Base-by-base conservation (phyloP, 2,888 invertebrate genomes). In the Acanthosepion lycidas region DNA sequence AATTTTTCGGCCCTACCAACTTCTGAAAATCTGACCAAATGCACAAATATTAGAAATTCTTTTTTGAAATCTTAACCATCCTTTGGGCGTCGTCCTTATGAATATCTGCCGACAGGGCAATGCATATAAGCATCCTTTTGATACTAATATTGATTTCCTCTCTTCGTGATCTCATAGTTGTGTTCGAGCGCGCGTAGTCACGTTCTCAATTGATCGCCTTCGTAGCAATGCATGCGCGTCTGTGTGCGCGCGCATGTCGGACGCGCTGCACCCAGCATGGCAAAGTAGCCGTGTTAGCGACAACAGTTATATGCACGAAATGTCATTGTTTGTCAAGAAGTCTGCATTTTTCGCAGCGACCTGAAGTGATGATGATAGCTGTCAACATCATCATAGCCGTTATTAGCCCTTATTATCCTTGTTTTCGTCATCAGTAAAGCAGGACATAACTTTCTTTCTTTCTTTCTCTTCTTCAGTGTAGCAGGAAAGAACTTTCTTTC, bases 301-400 rank as follows among this genome's bases (percentile, higher is more conserved):
- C 64, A 42, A 93, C 91, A 91, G 64, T 48, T 91, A 91, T 23
- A 94, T 48, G 51, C 91, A 53, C 49, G 53, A 49, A 93, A 93
- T 49, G 93, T 53, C 53, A 93, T 93, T 93, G 93, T 93, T 93
- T 53, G 49, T 53, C 93, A 51, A 92, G 78, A 78, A 78, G 78
- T 33, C 78, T 78, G 78, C 78, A 78, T 78, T 78, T 78, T 78
- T 78, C 78, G 78, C 78, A 51, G 59, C n/a, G 53, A 53, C 94
- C 59, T 55, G 53, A 48, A 51, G 48, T 48, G 53, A 51, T 53
- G 49, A 26, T 53, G 49, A 49, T 53, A 28, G 28, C 48, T 53
- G 28, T 33, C 93, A 49, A 5, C 78, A n/a, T n/a, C 78, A n/a
- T n/a, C 78, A n/a, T n/a, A 12, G 15, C 28, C 15, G 28, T 55